These are phyloP conservation scores for Threskiornis aethiopicus DNA, from an alignment of 2,797 vertebrate species.

Conservation along the genomic window DNA sequence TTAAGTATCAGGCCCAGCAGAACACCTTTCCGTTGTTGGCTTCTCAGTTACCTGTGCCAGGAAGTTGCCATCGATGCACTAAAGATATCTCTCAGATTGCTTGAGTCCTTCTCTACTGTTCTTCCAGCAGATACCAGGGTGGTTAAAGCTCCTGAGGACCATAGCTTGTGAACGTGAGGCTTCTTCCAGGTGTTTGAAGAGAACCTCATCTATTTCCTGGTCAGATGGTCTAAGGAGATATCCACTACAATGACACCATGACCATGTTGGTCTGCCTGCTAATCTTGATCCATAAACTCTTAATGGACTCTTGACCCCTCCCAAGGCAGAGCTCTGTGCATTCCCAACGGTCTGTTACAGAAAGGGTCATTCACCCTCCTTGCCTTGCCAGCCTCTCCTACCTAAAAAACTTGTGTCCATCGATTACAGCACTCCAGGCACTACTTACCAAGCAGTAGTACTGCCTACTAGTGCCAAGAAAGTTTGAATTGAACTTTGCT, in stretches of 20 bases:
- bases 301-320: background rate
- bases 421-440: background rate
- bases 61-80: background rate
- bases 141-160: background rate
- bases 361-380: accelerated
- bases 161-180: background rate
- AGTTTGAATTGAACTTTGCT: background rate
- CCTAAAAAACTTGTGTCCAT: background rate
- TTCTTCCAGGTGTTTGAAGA: background rate
- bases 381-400: background rate
- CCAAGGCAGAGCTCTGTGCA: background rate
- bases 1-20: background rate
- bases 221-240: background rate
- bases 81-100: background rate
- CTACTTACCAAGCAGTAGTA: background rate
- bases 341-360: background rate
- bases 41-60: background rate
- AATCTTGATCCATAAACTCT: background rate
- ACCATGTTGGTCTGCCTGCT: background rate
- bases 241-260: background rate
- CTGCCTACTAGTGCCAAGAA: background rate
- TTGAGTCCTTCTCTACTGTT: background rate
- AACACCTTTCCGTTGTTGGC: background rate
- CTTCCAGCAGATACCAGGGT: background rate
- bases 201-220: background rate